These are phyloP conservation scores for Rachycentron canadum DNA, from an alignment of 2,797 vertebrate species.

Conservation along the genomic window DNA sequence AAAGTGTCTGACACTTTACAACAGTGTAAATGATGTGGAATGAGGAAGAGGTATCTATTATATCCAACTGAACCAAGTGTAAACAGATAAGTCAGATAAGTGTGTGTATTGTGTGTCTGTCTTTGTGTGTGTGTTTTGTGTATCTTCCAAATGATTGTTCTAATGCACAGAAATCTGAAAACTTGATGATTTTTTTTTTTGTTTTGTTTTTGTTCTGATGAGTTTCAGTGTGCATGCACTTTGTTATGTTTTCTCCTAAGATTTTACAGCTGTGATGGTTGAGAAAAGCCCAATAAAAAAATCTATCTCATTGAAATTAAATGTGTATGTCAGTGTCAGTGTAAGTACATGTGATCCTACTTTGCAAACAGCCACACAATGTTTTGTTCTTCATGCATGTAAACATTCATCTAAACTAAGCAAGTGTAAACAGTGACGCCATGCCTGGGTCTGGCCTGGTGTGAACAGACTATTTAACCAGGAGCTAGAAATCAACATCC, in stretches of 20 bases:
- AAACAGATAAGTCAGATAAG: conserved; percentile 42
- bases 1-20: conserved; percentile 1
- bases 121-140: conserved; percentile 27
- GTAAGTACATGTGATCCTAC: conserved; percentile 34
- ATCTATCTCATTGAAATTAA: conserved; percentile 33
- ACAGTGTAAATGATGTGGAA: conserved; percentile 23
- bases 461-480: background rate
- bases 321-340: conserved; percentile 8
- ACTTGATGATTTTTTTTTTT: background rate
- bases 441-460: conserved; percentile 23
- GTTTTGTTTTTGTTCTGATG: conserved; percentile 8
- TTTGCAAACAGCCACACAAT: conserved; percentile 34
- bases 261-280: conserved; percentile 29
- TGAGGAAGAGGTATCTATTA: conserved; percentile 44
- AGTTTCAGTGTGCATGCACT: conserved; percentile 58
- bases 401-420: conserved; percentile 72
- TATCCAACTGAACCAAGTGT: conserved; percentile 45
- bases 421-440: conserved; percentile 58
- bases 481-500: conserved; percentile 34
- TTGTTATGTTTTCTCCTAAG: conserved; percentile 7
- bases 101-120: conserved; percentile 33
- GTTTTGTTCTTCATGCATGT: conserved; percentile 71
- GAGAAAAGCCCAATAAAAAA: conserved; percentile 20
- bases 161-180: conserved; percentile 41
- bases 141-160: conserved; percentile 29